phyloP scores from a whole-genome alignment of 2,797 vertebrate species.

The Tadarida brasiliensis region DNA sequence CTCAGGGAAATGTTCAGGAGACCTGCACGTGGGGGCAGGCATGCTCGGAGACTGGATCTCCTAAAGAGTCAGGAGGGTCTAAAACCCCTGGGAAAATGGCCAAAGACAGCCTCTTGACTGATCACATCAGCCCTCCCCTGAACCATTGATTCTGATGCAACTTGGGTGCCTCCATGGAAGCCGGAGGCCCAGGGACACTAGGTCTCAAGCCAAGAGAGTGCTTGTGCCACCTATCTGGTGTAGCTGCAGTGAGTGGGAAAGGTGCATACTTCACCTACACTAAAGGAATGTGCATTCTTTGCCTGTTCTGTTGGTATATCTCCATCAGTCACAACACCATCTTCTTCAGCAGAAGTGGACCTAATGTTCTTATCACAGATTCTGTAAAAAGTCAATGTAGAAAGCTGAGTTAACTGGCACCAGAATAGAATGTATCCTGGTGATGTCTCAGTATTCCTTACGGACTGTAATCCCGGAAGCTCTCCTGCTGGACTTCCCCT shows the following conservation, averaged over 20 bases:
- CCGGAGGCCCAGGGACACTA: not conserved
- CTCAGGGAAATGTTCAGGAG: not conserved
- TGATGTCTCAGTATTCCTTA: not conserved
- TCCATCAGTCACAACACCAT: accelerated
- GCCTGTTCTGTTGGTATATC: not conserved
- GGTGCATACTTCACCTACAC: not conserved
- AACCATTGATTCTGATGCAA: accelerated
- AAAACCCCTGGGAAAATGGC: not conserved
- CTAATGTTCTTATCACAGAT: not conserved
- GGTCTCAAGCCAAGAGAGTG: accelerated
- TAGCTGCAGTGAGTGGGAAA: not conserved
- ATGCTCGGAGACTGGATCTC: not conserved
- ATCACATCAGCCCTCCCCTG: not conserved
- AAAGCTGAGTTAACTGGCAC: not conserved
- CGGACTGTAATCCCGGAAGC: accelerated
- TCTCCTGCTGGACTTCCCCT: not conserved
- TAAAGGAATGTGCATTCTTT: not conserved
- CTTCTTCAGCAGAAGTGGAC: not conserved
- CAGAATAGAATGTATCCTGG: not conserved
- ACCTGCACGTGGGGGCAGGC: not conserved
- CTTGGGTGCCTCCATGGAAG: not conserved
- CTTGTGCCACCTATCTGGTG: too few relatives aligned
- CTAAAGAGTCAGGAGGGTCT: not conserved
- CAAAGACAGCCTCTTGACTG: not conserved
- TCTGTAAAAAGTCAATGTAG: not conserved